Percentiles rank a stretch among this genome's conserved stretches.
phyloP scores from a whole-genome alignment of 2,113 vertebrate genomes.

The Rhabdomys dilectus region DNA sequence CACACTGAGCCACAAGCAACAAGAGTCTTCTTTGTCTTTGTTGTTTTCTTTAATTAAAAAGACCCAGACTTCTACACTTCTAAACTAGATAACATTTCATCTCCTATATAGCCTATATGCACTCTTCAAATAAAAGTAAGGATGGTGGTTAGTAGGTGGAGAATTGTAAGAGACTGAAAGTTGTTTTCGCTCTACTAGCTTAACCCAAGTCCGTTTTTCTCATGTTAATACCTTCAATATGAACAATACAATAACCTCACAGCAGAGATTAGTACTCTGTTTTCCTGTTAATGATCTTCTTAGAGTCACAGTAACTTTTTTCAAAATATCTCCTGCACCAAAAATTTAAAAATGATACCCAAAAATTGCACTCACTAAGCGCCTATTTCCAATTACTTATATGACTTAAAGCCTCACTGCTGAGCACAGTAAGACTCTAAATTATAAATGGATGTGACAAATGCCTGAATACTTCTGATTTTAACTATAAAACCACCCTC shows the following conservation, averaged over 20 bases:
- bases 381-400: neutral
- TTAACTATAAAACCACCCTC: neutral
- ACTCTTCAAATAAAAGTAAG: neutral
- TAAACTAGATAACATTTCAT: neutral
- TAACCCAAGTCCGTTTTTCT: neutral
- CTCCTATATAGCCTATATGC: neutral
- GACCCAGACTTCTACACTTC: constrained; percentile 14
- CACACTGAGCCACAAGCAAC: neutral
- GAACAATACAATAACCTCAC: neutral
- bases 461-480: neutral
- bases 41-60: neutral
- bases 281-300: neutral
- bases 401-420: neutral
- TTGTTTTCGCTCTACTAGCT: neutral
- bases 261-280: neutral
- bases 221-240: neutral
- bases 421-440: neutral
- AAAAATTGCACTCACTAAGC: neutral
- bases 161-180: neutral
- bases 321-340: neutral
- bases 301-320: neutral
- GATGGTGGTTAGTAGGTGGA: neutral
- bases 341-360: neutral
- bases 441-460: neutral
- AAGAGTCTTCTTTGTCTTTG: neutral